Base-by-base conservation (phyloP, 2,113 vertebrate genomes). In the Pseudorectes ferrugineus region DNA sequence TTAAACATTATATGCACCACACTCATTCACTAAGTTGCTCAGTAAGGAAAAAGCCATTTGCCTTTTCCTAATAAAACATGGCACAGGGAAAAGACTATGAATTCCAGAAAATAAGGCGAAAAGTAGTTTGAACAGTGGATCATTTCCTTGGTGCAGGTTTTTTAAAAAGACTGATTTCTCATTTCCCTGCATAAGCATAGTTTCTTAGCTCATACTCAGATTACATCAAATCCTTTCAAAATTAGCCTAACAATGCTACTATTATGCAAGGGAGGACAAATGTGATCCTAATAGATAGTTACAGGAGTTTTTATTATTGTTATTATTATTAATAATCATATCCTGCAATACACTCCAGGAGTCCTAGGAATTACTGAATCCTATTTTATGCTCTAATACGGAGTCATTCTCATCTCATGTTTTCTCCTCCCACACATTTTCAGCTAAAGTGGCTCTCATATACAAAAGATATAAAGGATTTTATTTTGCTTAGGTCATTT, bases 161-260 rank as follows among this genome's bases (percentile, higher is more conserved):
- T 90, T 40, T 3, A 8, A 23, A 43, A 91, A 42, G 6, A 9
- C 25, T 66, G 82, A 84, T 91, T 93, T 95, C 62, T 91, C 73
- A 92, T 95, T 87, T 94, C 51, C 9, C 43, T 79, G 48, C 62
- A 63, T 21, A 84, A 46, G 35, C n/a, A 19, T 23, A 80, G 29
- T 78, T 57, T 83, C 90, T 94, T 76, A 85, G 43, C 25, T 72
- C 68, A 82, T 62, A 87, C 8, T 20, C 52, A 46, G 49, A 85
- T 68, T 68, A 94, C 46, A 86, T 11, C 33, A 92, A 85, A 94
- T 91, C 52, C 43, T 71, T 86, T 89, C 89, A 92, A 95, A 95
- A 95, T 91, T 72, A 93, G 31, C 23, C 52, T 65, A 66, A 55
- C n/a, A 59, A 24, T 77, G 38, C 4, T 54, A 31, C 54, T 84